A percentile compares a stretch with the other conserved stretches of the same genome.
These are phyloP conservation scores for Ancistrus triradiatus DNA, from an alignment of 2,113 vertebrate genomes.

Conservation along the genomic window DNA sequence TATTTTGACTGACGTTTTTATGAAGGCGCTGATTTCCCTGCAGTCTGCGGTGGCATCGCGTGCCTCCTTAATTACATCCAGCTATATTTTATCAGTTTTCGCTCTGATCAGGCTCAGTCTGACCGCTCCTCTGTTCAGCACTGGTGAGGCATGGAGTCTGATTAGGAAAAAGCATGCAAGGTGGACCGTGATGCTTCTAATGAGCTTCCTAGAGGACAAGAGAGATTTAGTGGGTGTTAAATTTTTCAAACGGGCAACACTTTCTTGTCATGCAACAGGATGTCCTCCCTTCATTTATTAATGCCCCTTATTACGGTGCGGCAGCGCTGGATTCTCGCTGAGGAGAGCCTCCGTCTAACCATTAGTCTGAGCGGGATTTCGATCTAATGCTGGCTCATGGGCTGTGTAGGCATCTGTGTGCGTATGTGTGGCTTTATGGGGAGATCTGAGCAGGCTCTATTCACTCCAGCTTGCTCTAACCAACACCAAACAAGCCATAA, in stretches of 20 bases:
- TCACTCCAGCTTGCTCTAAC: no score
- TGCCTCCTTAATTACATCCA: constrained; percentile 41
- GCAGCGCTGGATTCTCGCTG: not conserved
- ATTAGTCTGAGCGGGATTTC: not conserved
- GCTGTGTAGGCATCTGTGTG: not conserved
- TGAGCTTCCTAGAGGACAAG: constrained; percentile 33
- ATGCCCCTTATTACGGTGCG: constrained; percentile 25
- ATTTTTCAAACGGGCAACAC: constrained; percentile 29
- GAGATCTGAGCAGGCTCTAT: no score
- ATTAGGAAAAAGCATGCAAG: constrained; percentile 33
- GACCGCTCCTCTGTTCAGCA: not conserved
- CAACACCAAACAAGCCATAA: no score
- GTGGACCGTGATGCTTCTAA: constrained; percentile 37
- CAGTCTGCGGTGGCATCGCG: constrained; percentile 28
- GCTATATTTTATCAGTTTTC: constrained; percentile 29
- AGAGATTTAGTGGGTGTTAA: constrained; percentile 31
- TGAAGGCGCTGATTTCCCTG: constrained; percentile 13
- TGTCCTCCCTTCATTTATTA: constrained; percentile 34
- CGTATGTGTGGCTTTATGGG: not conserved
- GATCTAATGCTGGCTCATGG: no score
- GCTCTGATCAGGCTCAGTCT: constrained; percentile 16
- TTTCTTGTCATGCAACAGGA: constrained; percentile 17
- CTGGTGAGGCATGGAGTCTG: not conserved
- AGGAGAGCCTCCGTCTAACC: not conserved
- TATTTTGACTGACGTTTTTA: not conserved